A percentile compares a stretch with the other conserved stretches of the same genome.
Evolutionary conservation across 2,888 invertebrate genomes (phyloP).

Genomic region (Apotomis turbidana): DNA sequence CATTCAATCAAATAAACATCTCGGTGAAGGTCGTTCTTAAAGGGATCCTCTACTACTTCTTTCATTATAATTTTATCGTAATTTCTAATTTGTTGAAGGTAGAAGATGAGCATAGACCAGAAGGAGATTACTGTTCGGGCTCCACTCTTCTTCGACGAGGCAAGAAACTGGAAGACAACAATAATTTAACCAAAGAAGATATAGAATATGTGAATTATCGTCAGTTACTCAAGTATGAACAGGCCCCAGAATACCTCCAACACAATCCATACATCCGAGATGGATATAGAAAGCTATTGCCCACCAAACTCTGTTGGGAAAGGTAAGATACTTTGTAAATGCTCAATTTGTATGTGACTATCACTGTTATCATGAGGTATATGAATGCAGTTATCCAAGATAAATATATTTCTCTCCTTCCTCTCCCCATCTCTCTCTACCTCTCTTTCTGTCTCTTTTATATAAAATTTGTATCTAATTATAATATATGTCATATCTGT

Average conservation of each 20-base stretch:
- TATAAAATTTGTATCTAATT: no score
- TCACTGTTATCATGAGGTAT: no score
- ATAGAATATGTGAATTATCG: slow-evolving; percentile 78
- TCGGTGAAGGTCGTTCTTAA: no score
- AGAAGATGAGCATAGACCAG: slow-evolving; percentile 63
- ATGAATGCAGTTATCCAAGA: no score
- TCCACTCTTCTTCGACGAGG: slow-evolving; percentile 66
- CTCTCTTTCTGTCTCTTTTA: no score
- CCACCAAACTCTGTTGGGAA: slow-evolving; percentile 92
- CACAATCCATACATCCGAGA: slow-evolving; percentile 93
- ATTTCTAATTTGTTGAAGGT: slow-evolving; percentile 52
- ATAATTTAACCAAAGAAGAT: slow-evolving; percentile 77
- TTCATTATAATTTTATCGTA: background rate
- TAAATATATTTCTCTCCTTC: no score
- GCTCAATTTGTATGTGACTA: no score
- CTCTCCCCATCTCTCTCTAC: no score
- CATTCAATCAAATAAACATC: no score
- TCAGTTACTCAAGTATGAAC: slow-evolving; percentile 75
- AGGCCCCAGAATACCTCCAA: slow-evolving; percentile 92
- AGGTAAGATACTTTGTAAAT: slow-evolving; percentile 83
- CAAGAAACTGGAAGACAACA: slow-evolving; percentile 77
- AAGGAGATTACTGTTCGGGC: slow-evolving; percentile 58
- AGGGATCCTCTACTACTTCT: no score
- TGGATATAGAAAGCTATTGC: slow-evolving; percentile 93
- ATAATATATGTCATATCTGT: no score